phyloP scores from a whole-genome alignment of 1,140 invertebrate genomes.

The Aphidius ervi region DNA sequence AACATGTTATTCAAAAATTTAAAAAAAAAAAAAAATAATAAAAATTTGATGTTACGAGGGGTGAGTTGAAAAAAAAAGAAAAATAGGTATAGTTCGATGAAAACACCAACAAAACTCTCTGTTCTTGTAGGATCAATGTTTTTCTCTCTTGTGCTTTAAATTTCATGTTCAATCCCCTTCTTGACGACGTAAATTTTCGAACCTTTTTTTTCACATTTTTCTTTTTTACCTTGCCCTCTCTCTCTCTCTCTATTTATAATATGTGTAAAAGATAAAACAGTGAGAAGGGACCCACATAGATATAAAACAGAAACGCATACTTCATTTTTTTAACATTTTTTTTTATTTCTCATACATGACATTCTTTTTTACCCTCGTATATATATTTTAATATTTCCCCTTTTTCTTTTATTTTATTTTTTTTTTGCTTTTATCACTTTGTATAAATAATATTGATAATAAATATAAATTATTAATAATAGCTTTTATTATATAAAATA shows the following conservation, averaged over 20 bases:
- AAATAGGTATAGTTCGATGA: neutral
- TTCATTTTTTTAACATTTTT: neutral
- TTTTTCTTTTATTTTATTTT: neutral
- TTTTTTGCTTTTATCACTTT: neutral
- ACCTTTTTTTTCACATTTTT: neutral
- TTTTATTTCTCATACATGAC: too few relatives aligned
- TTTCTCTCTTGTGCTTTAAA: conserved; percentile 20
- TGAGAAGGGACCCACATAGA: neutral
- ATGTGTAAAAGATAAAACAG: conserved; percentile 12
- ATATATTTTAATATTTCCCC: too few relatives aligned
- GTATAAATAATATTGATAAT: too few relatives aligned
- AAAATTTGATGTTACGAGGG: too few relatives aligned
- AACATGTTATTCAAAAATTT: neutral
- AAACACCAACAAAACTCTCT: conserved; percentile 1
- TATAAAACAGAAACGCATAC: conserved; percentile 6
- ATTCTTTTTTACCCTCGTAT: conserved; percentile 2
- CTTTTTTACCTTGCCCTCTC: neutral
- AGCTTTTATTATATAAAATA: too few relatives aligned
- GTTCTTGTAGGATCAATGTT: conserved; percentile 16
- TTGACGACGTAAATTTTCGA: conserved; percentile 3
- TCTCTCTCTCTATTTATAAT: neutral
- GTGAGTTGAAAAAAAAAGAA: neutral
- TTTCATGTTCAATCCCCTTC: conserved; percentile 3
- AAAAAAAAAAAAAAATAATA: neutral
- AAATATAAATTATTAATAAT: too few relatives aligned